Conservation (phyloP, 2,888 invertebrate genomes). For the Hypercompe scribonia region DNA sequence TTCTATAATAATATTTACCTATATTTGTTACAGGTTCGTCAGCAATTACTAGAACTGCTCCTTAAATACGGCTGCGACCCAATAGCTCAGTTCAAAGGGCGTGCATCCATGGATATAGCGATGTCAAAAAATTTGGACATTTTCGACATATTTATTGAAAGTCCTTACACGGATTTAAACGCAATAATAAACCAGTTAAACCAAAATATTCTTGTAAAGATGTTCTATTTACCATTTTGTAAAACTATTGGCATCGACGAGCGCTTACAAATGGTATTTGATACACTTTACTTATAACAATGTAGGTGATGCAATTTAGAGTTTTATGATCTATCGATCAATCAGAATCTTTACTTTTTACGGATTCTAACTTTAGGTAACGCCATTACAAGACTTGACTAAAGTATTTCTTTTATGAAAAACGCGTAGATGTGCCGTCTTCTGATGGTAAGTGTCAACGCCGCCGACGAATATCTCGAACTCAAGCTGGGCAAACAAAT, state of each 20-base stretch:
- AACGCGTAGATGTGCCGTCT: no score
- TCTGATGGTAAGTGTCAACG: no score
- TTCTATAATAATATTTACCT: background rate
- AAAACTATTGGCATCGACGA: slow-evolving; percentile 56
- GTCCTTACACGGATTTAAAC: slow-evolving; percentile 67
- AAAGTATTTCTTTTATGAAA: no score
- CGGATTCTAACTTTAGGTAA: background rate
- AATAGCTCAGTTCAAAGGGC: slow-evolving; percentile 62
- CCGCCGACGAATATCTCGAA: no score
- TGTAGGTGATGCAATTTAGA: background rate
- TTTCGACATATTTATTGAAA: slow-evolving; percentile 68
- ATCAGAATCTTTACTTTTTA: background rate
- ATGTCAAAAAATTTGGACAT: slow-evolving; percentile 61
- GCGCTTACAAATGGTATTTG: slow-evolving; percentile 64
- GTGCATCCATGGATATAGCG: slow-evolving; percentile 67
- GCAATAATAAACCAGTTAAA: slow-evolving; percentile 67
- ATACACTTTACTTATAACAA: background rate
- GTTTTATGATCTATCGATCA: background rate
- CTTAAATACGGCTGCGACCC: slow-evolving; percentile 68
- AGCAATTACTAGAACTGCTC: slow-evolving; percentile 64
- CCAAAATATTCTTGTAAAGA: slow-evolving; percentile 72
- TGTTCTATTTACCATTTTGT: slow-evolving; percentile 67
- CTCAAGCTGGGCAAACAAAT: no score
- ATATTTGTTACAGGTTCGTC: slow-evolving; percentile 59
- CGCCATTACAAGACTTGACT: background rate